Base-by-base conservation (phyloP, 2,888 invertebrate species). In the Resseliella maxima region DNA sequence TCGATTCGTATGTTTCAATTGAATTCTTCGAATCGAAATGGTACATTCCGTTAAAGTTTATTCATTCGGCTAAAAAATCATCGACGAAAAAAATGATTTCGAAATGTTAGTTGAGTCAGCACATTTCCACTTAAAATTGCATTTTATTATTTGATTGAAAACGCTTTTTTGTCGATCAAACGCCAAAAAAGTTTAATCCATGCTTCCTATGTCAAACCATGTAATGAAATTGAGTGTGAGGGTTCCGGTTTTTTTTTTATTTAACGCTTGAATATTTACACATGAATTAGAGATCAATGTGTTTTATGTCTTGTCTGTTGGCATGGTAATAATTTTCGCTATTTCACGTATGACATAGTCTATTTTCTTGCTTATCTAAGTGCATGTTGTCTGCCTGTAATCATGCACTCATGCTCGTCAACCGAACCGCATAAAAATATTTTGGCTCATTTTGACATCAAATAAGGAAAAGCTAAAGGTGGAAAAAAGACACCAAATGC, bases 331-430 rank as follows among this genome's bases (percentile, higher is more conserved):
- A 15, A 72, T 72, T 72, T 72, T n/a, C 24, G 15, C 2, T 2
- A 72, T 12, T 72, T 72, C 31, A 31, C 15, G 35, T 31, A 72
- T 72, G 15, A 8, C 72, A 72, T 31, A 18, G 35, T 31, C 72
- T 12, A 72, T 72, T 72, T 72, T 72, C 31, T 31, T 18, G 72
- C 72, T 72, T 72, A 72, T 31, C 72, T 72, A 72, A 27, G 31
- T 72, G 72, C 72, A 72, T 72, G 72, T 72, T n/a, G 31, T n/a
- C 31, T 2, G 72, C 35, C 3, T 21, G 72, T 72, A 72, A 72
- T 72, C 72, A 72, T 72, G 59, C 59, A 72, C 15, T 72, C 31
- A 35, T 72, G 72, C 35, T 72, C 72, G 35, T 72, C 72, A 72
- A 72, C 21, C 72, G 72, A 31, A 72, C 2, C 15, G 72, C 72